phyloP scores from a whole-genome alignment of 2,888 invertebrate species.

The Pristionchus maxplancki region DNA sequence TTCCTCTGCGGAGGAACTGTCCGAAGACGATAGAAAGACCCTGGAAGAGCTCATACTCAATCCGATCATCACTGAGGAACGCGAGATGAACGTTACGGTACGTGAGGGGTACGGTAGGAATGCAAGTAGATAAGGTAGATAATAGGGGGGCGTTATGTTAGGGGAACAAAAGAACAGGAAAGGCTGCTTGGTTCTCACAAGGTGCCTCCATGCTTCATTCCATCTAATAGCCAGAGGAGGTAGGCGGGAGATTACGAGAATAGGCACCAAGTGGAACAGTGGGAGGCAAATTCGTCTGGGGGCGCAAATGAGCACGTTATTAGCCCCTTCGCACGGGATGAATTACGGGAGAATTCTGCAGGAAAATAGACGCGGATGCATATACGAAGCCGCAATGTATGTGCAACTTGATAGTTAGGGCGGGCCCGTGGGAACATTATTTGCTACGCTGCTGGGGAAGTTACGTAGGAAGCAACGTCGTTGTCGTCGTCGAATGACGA shows the following conservation, averaged over 20 bases:
- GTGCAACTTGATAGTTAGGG: not conserved
- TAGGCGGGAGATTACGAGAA: too few relatives aligned
- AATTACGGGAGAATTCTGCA: not conserved
- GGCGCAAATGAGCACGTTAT: not conserved
- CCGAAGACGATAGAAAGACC: constrained; percentile 24
- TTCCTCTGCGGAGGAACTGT: constrained; percentile 11
- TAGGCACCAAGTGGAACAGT: not conserved
- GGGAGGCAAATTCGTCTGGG: not conserved
- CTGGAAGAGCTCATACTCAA: constrained; percentile 36
- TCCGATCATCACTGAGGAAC: not conserved
- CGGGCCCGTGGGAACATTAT: not conserved
- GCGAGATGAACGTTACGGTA: not conserved
- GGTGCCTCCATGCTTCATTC: too few relatives aligned
- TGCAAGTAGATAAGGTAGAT: too few relatives aligned
- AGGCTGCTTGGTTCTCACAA: too few relatives aligned
- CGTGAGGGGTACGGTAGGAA: not conserved
- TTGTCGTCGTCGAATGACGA: not conserved
- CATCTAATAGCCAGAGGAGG: too few relatives aligned
- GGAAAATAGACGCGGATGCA: not conserved
- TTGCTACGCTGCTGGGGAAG: not conserved
- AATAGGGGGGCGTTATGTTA: not conserved
- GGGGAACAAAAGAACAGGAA: not conserved
- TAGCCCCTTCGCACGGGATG: not conserved
- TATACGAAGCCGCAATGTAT: not conserved
- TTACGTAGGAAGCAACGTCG: not conserved